A percentile compares a stretch with the other conserved stretches of the same genome.
These are phyloP conservation scores for Cephus pygmeus DNA, from an alignment of 2,888 invertebrate genomes.

Conservation along the genomic window DNA sequence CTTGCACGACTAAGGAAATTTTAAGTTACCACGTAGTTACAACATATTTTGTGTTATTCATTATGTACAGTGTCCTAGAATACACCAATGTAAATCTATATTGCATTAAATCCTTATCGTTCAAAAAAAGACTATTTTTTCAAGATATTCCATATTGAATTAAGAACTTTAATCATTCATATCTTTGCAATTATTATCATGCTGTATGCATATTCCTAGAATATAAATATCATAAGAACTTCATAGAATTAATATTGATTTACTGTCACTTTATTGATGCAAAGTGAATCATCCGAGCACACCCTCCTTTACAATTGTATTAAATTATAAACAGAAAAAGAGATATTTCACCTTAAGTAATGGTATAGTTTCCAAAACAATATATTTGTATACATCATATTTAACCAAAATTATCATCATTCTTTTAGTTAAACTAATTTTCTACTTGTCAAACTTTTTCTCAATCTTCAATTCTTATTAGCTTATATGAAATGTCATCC, in stretches of 20 bases:
- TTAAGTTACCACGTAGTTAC: conserved; percentile 52
- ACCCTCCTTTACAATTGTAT: not conserved
- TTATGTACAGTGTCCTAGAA: not conserved
- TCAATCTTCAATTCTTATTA: not conserved
- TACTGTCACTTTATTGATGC: not conserved
- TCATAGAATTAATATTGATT: not conserved
- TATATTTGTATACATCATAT: not conserved
- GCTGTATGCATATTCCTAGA: not conserved
- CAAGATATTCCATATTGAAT: not conserved
- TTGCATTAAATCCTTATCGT: not conserved
- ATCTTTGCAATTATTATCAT: not conserved
- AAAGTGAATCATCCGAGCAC: not conserved
- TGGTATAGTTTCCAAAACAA: not conserved
- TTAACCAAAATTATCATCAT: not conserved
- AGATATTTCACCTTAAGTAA: not conserved
- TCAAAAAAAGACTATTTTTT: not conserved
- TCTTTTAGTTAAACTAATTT: not conserved
- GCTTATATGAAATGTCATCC: not conserved
- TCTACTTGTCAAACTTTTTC: not conserved
- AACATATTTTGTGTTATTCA: not conserved
- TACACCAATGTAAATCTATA: not conserved
- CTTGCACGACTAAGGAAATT: conserved; percentile 73
- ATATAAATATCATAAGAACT: not conserved
- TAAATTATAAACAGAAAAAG: not conserved
- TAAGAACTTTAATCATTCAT: not conserved